Conservation (phyloP, 2,113 vertebrate genomes). For the Rhinoderma darwinii region DNA sequence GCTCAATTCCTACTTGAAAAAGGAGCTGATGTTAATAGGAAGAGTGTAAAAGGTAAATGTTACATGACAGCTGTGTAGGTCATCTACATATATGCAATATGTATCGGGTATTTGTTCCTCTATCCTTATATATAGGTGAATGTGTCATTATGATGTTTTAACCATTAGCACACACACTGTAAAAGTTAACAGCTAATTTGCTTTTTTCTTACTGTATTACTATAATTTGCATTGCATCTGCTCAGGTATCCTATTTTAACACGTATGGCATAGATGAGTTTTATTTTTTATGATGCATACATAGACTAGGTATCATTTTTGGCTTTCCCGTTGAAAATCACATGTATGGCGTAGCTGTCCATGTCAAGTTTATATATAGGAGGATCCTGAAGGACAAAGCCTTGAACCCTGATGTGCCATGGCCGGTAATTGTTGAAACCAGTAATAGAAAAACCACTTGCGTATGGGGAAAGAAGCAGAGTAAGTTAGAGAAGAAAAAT, state of each 20-base stretch:
- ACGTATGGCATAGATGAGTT: background rate
- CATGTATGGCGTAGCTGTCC: background rate
- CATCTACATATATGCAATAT: background rate
- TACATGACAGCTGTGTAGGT: background rate
- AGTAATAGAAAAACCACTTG: background rate
- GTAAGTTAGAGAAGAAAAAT: too few species aligned
- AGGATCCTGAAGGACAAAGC: background rate
- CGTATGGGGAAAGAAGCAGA: too few species aligned
- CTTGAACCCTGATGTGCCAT: background rate
- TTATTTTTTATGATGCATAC: background rate
- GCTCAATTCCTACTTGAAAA: conserved; percentile 95
- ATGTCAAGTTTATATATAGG: background rate
- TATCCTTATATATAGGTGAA: background rate
- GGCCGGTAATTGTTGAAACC: background rate
- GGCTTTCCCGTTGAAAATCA: background rate
- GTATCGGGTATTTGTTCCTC: background rate
- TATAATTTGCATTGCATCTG: background rate
- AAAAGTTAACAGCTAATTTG: too few species aligned
- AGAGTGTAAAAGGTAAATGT: conserved; percentile 93
- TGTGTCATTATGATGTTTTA: background rate
- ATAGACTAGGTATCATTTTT: background rate
- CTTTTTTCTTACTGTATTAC: background rate
- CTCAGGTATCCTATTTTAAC: background rate
- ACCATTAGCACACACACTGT: too few species aligned
- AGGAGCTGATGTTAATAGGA: conserved; percentile 96